Conservation (phyloP, 2,888 invertebrate genomes). For the Diabrotica balteata region DNA sequence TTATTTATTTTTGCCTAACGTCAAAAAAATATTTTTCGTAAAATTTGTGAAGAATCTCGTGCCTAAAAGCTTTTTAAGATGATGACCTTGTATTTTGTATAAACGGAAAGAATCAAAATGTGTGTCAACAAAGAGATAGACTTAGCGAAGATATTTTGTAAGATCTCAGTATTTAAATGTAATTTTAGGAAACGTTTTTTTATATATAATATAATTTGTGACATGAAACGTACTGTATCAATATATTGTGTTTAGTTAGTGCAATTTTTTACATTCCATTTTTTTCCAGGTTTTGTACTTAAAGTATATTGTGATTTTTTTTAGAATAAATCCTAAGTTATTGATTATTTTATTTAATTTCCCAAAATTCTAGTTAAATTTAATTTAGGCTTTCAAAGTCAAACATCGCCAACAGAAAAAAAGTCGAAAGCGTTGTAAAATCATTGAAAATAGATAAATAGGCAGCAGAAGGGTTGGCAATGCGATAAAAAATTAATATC, state of each 20-base stretch:
- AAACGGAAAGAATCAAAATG: slow-evolving; percentile 39
- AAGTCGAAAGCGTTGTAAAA: too few species aligned
- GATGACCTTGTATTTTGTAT: slow-evolving; percentile 40
- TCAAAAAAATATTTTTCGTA: slow-evolving; percentile 42
- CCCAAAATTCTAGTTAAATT: background rate
- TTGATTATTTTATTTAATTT: background rate
- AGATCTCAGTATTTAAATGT: slow-evolving; percentile 49
- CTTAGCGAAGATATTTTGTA: slow-evolving; percentile 41
- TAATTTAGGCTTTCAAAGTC: too few species aligned
- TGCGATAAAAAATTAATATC: too few species aligned
- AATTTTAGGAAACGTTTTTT: slow-evolving; percentile 37
- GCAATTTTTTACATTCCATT: slow-evolving; percentile 50
- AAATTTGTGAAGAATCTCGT: slow-evolving; percentile 45
- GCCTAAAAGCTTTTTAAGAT: slow-evolving; percentile 49
- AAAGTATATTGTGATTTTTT: slow-evolving; percentile 41
- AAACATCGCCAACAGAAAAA: too few species aligned
- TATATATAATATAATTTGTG: slow-evolving; percentile 35
- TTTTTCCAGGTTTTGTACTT: slow-evolving; percentile 43
- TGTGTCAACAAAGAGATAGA: slow-evolving; percentile 32
- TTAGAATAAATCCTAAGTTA: slow-evolving; percentile 30
- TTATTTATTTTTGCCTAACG: slow-evolving; percentile 38
- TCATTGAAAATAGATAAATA: too few species aligned
- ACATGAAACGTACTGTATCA: slow-evolving; percentile 42
- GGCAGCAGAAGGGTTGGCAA: too few species aligned
- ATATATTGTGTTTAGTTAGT: slow-evolving; percentile 44